phyloP scores from a whole-genome alignment of 2,113 vertebrate species.

The Phrynosoma platyrhinos region DNA sequence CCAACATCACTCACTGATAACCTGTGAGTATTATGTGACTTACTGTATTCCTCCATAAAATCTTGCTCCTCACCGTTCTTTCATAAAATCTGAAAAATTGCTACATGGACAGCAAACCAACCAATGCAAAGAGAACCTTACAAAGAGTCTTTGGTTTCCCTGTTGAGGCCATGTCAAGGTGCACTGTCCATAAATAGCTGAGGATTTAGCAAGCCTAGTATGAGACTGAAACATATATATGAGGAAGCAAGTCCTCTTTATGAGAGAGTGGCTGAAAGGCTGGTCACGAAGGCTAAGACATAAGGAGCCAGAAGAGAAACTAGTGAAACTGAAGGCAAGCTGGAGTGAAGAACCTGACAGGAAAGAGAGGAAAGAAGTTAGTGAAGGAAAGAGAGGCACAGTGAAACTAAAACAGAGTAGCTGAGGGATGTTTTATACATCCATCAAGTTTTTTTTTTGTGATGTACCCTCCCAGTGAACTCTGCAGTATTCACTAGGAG shows the following conservation, averaged over 20 bases:
- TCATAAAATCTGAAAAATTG: not conserved
- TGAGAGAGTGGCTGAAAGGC: not conserved
- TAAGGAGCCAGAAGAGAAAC: not conserved
- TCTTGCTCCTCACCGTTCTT: not conserved
- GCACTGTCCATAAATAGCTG: not conserved
- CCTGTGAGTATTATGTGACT: not conserved
- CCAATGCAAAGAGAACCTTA: not conserved
- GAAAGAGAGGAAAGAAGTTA: not conserved
- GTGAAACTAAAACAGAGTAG: not conserved
- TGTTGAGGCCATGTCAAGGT: not conserved
- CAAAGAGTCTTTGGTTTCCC: not conserved
- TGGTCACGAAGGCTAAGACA: not conserved
- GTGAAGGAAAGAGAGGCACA: not conserved
- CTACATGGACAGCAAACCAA: not conserved
- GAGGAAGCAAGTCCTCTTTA: constrained; percentile 1
- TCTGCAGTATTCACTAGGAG: not conserved
- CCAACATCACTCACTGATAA: not conserved
- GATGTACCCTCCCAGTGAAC: not conserved
- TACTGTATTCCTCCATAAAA: not conserved
- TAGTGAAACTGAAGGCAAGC: not conserved
- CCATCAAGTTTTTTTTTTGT: not conserved
- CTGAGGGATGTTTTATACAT: not conserved
- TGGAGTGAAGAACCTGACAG: not conserved
- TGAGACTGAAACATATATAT: not conserved
- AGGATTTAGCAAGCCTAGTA: not conserved